phyloP scores from a whole-genome alignment of 2,113 vertebrate species.

The Sprattus sprattus region DNA sequence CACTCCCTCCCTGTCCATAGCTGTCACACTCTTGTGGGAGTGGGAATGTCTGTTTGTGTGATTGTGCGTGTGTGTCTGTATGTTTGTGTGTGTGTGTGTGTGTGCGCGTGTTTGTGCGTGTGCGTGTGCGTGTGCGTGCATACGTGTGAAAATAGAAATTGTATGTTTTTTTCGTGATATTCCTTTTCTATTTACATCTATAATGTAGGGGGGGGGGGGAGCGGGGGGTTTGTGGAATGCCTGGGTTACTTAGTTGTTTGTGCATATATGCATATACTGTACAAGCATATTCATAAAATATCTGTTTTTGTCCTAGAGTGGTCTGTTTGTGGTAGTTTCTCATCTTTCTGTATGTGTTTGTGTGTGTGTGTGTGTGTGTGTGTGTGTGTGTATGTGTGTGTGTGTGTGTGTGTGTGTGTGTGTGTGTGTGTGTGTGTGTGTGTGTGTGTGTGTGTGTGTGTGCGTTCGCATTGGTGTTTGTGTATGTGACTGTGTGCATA shows the following conservation, averaged over 20 bases:
- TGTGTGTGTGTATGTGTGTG: conserved; percentile 13
- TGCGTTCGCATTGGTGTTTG: neutral
- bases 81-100: conserved; percentile 13
- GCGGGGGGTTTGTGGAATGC: too few relatives aligned
- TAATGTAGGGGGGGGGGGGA: too few relatives aligned
- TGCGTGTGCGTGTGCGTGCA: conserved; percentile 10
- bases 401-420: neutral
- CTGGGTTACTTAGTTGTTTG: neutral
- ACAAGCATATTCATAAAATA: too few relatives aligned
- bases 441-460: conserved; percentile 7
- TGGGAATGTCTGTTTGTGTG: conserved; percentile 10
- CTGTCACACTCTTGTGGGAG: neutral
- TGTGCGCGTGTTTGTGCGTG: neutral
- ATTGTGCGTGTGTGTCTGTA: neutral
- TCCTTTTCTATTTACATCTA: too few relatives aligned
- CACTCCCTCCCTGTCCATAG: neutral
- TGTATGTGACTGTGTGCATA: neutral
- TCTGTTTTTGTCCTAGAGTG: too few relatives aligned
- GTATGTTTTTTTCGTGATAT: too few relatives aligned
- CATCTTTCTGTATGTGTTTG: conserved; percentile 3
- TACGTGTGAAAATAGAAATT: neutral
- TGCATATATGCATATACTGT: too few relatives aligned
- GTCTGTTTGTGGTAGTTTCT: too few relatives aligned
- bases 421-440: conserved; percentile 13
- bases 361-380: conserved; percentile 18